These are phyloP conservation scores for Hemistola chrysoprasaria DNA, from an alignment of 2,888 invertebrate species.

Conservation along the genomic window DNA sequence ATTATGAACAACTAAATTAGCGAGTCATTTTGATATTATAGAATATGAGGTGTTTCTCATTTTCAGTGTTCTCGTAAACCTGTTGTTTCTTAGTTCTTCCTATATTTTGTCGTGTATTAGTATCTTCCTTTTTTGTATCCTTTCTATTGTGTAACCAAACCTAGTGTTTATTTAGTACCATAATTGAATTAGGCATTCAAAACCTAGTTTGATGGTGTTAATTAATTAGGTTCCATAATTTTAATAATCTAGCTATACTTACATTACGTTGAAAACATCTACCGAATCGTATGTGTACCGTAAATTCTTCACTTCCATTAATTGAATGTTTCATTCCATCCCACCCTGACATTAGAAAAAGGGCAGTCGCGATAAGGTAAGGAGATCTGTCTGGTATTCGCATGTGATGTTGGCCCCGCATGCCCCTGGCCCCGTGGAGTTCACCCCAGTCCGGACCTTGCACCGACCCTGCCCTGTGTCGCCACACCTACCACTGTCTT, in stretches of 20 bases:
- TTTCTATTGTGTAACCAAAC: too few species aligned
- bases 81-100: too few species aligned
- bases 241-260: conserved; percentile 8
- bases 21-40: too few species aligned
- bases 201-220: conserved; percentile 3
- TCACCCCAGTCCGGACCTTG: conserved; percentile 36
- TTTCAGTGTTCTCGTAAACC: too few species aligned
- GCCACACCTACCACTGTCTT: conserved; percentile 18
- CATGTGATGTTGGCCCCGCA: conserved; percentile 71
- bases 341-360: conserved; percentile 87
- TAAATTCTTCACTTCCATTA: conserved; percentile 65
- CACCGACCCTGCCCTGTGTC: conserved; percentile 35
- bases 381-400: conserved; percentile 67
- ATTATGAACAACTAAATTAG: too few species aligned
- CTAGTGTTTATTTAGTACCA: too few species aligned
- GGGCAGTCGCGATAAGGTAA: conserved; percentile 94
- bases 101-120: too few species aligned
- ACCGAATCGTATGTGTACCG: conserved; percentile 16
- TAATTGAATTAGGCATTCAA: too few species aligned
- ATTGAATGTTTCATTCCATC: conserved; percentile 80
- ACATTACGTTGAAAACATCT: conserved; percentile 2
- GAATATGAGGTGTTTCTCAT: too few species aligned
- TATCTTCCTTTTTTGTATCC: too few species aligned
- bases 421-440: conserved; percentile 68
- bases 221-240: conserved; percentile 3